A percentile compares a stretch with the other conserved stretches of the same genome.
phyloP scores from a whole-genome alignment of 2,113 vertebrate species.

The Phalacrocorax aristotelis region DNA sequence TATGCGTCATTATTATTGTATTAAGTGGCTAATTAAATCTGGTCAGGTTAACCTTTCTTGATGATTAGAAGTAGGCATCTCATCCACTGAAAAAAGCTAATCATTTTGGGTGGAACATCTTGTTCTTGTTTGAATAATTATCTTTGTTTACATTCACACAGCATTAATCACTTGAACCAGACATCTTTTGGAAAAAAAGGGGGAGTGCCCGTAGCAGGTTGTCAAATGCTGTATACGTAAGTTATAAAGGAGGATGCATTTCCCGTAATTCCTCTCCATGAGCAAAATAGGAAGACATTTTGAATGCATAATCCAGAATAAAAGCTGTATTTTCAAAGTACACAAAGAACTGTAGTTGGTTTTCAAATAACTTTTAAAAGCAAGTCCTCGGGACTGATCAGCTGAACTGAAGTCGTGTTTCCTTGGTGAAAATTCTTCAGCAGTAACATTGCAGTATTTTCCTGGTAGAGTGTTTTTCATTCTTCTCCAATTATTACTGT shows the following conservation, averaged over 20 bases:
- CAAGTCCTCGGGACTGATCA: neutral
- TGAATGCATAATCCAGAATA: neutral
- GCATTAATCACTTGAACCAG: conserved; percentile 34
- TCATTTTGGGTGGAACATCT: conserved; percentile 43
- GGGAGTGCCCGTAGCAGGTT: neutral
- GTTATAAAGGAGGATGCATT: neutral
- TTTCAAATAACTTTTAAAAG: neutral
- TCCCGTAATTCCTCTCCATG: neutral
- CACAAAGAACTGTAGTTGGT: neutral
- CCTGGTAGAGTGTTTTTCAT: conserved; percentile 1
- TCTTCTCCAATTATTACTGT: conserved; percentile 4
- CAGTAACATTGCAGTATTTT: neutral
- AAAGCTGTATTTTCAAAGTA: neutral
- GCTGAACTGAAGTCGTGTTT: neutral
- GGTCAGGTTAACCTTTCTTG: conserved; percentile 47
- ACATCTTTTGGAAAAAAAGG: neutral
- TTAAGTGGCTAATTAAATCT: conserved; percentile 38
- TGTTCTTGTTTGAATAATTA: conserved; percentile 51
- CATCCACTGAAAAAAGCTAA: neutral
- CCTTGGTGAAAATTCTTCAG: neutral
- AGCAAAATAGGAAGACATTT: neutral
- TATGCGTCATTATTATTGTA: neutral
- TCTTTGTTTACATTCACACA: conserved; percentile 54
- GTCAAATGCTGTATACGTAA: neutral
- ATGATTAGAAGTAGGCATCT: conserved; percentile 2